Percentiles rank a stretch among this genome's conserved stretches.
These are phyloP conservation scores for Papilio demoleus DNA, from an alignment of 2,888 invertebrate species.

Conservation along the genomic window DNA sequence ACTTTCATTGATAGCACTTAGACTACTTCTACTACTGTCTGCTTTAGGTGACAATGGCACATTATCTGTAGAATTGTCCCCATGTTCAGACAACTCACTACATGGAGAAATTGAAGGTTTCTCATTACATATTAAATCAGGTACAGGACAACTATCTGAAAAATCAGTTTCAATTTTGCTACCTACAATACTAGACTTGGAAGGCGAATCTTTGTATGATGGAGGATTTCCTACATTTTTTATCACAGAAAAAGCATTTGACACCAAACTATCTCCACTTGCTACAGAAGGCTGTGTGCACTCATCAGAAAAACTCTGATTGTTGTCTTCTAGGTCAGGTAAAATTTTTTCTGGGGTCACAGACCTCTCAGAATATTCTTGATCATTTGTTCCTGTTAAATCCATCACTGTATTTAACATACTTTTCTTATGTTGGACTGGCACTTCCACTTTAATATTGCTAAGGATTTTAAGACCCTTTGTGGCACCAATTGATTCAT, in stretches of 20 bases:
- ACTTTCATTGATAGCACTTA: conserved; percentile 48
- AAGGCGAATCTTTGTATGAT: conserved; percentile 60
- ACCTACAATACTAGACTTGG: conserved; percentile 60
- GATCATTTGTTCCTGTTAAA: conserved; percentile 69
- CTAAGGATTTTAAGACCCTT: conserved; percentile 80
- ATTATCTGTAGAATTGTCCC: conserved; percentile 72
- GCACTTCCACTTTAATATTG: conserved; percentile 81
- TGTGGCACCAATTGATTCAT: conserved; percentile 59
- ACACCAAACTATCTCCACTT: conserved; percentile 59
- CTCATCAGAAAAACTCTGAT: conserved; percentile 58
- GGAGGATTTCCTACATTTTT: conserved; percentile 74
- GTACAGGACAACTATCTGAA: conserved; percentile 76
- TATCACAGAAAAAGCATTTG: conserved; percentile 74
- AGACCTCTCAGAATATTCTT: conserved; percentile 60
- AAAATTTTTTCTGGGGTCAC: conserved; percentile 70
- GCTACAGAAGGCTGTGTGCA: conserved; percentile 59
- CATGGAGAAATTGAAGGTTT: conserved; percentile 80
- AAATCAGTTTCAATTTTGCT: conserved; percentile 72
- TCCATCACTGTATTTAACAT: conserved; percentile 78
- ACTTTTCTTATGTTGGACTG: conserved; percentile 76
- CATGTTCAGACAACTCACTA: conserved; percentile 76
- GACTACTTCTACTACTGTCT: conserved; percentile 50
- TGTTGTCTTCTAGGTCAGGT: conserved; percentile 73
- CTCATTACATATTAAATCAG: conserved; percentile 80
- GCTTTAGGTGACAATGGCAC: conserved; percentile 61